These are phyloP conservation scores for Pseudochirops corinnae DNA, from an alignment of 2,797 vertebrate genomes.

Conservation along the genomic window DNA sequence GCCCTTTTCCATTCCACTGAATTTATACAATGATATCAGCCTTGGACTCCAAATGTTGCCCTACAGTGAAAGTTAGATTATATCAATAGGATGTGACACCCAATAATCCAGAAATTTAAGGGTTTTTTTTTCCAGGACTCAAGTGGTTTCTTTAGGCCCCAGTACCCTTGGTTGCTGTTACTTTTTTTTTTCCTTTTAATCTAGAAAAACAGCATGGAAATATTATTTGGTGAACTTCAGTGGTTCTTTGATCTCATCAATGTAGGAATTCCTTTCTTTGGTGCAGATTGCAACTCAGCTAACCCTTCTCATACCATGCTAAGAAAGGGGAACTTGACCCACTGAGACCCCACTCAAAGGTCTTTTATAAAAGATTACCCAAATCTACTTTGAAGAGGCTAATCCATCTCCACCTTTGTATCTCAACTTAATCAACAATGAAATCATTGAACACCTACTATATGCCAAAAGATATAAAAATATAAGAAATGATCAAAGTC, in stretches of 20 bases:
- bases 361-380: neutral
- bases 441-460: neutral
- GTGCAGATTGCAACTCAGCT: neutral
- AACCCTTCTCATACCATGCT: neutral
- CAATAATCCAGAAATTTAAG: neutral
- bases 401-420: neutral
- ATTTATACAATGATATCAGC: neutral
- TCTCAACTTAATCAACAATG: neutral
- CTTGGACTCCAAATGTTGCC: neutral
- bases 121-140: neutral
- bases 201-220: constrained; percentile 56
- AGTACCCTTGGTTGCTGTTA: constrained; percentile 31
- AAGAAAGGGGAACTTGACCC: neutral
- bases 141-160: neutral
- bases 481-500: neutral
- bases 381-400: neutral
- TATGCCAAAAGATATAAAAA: neutral
- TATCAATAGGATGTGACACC: neutral
- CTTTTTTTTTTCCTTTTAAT: constrained; percentile 21
- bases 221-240: neutral
- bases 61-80: neutral
- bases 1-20: constrained; percentile 14
- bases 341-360: neutral
- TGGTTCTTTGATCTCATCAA: neutral
- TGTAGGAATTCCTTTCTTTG: neutral